phyloP scores from a whole-genome alignment of 2,888 invertebrate genomes.

The Pyrocoelia pectoralis region DNA sequence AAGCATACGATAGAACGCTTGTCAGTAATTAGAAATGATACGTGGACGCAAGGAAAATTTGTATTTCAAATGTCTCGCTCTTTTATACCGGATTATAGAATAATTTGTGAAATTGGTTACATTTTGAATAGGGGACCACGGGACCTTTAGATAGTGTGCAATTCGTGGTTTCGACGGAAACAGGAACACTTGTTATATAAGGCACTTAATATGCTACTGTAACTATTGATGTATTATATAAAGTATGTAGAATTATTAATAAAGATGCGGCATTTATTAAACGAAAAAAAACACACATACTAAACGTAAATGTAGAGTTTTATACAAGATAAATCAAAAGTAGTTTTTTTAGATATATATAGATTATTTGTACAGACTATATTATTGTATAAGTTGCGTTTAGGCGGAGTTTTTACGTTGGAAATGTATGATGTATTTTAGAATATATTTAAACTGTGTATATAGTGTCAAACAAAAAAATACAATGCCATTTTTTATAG shows the following conservation, averaged over 20 bases:
- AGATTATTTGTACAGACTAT: conserved; percentile 56
- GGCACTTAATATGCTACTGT: conserved; percentile 42
- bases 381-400: conserved; percentile 46
- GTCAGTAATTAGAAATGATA: too few species aligned
- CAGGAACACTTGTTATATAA: conserved; percentile 46
- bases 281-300: conserved; percentile 15
- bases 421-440: conserved; percentile 57
- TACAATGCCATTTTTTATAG: conserved; percentile 49
- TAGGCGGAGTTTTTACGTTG: conserved; percentile 55
- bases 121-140: conserved; percentile 41
- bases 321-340: conserved; percentile 61
- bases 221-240: conserved; percentile 31
- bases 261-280: conserved; percentile 34
- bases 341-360: conserved; percentile 60
- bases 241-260: conserved; percentile 26
- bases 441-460: conserved; percentile 55
- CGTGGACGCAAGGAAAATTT: too few species aligned
- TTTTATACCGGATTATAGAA: conserved; percentile 23
- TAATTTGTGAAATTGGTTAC: conserved; percentile 13
- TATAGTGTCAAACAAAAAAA: conserved; percentile 54
- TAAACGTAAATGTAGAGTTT: conserved; percentile 56
- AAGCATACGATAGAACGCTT: too few species aligned
- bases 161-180: conserved; percentile 41
- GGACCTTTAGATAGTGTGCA: conserved; percentile 44
- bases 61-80: neutral